A percentile compares a stretch with the other conserved stretches of the same genome.
phyloP scores from a whole-genome alignment of 2,113 vertebrate genomes.

The Spea multiplicata region DNA sequence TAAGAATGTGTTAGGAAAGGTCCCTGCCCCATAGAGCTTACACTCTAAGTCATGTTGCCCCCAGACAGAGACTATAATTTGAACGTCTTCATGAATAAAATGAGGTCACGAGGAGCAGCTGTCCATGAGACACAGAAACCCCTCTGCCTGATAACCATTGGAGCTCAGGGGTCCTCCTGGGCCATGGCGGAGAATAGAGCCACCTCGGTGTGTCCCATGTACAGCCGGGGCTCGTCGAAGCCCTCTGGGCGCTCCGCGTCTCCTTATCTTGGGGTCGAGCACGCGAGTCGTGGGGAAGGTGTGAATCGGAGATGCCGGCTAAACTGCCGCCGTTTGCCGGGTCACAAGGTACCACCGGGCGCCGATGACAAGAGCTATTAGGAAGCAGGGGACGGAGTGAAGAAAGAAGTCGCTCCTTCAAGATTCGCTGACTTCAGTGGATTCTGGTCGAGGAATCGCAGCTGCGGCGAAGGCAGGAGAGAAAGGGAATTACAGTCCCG shows the following conservation, averaged over 20 bases:
- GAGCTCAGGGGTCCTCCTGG: neutral
- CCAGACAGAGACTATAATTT: no score
- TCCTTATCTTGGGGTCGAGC: constrained; percentile 5
- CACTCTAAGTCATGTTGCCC: no score
- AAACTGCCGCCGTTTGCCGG: constrained; percentile 1
- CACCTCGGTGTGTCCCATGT: constrained; percentile 12
- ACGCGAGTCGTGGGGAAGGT: constrained; percentile 14
- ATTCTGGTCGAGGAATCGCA: neutral
- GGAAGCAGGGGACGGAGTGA: neutral
- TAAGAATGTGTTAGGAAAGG: no score
- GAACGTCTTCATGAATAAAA: no score
- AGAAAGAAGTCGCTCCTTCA: neutral
- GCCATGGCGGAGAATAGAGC: neutral
- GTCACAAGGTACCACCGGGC: constrained; percentile 14
- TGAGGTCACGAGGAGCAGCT: neutral
- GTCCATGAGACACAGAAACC: neutral
- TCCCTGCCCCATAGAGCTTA: no score
- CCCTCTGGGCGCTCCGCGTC: neutral
- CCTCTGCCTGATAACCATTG: neutral
- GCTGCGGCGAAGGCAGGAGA: neutral
- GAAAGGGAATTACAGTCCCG: neutral
- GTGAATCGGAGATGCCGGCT: constrained; percentile 6
- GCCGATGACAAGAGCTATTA: neutral
- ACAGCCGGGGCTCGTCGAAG: neutral
- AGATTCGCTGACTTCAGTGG: neutral